Evolutionary conservation across 2,113 vertebrate species (phyloP), one percentile per base, ranked within the genome.

Genomic region (Mormyrus lacerda): DNA sequence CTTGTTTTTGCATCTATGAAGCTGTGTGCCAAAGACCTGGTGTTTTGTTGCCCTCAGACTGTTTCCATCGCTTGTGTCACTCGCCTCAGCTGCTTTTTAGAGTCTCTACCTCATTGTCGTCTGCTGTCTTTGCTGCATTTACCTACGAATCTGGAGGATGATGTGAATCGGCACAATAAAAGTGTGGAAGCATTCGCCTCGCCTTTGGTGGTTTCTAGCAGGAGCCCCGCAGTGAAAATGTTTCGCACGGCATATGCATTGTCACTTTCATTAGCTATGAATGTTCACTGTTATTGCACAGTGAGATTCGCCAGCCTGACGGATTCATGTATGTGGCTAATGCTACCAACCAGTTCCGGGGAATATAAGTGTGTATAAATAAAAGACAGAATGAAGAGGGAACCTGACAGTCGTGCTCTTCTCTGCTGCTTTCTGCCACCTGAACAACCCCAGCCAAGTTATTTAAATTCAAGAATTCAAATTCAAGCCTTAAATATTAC

Each of bases 61-160:
- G 90, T 94, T 94, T 95, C 93, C 95, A 96, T 95, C 94, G 96
- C 97, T 98, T 95, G 61, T 69, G 94, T 95, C 93, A 95, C 95
- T 94, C 96, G 96, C 96, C 97, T 96, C 97, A 97, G 97, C 97
- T 98, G 96, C 97, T 98, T 96, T 98, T 99, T 97, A 95, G 94
- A 96, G 97, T 99, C 96, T 96, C 98, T 99, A 99, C 98, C 98
- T 99, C 98, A 98, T 97, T 98, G 98, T 99, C 97, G 97, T 97
- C 96, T 97, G 97, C 97, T 96, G 97, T 97, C 95, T 95, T 95
- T 97, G 97, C 97, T 97, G 97, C 97, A 94, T 95, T 96, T 97
- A 97, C 97, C 97, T 98, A 95, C 96, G 96, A 96, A 96, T 91
- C 97, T 98, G 98, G 97, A 98, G 97, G 97, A 96, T 94, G 95